Evolutionary conservation across 2,797 vertebrate genomes (phyloP).

Genomic region (Spea hammondii): DNA sequence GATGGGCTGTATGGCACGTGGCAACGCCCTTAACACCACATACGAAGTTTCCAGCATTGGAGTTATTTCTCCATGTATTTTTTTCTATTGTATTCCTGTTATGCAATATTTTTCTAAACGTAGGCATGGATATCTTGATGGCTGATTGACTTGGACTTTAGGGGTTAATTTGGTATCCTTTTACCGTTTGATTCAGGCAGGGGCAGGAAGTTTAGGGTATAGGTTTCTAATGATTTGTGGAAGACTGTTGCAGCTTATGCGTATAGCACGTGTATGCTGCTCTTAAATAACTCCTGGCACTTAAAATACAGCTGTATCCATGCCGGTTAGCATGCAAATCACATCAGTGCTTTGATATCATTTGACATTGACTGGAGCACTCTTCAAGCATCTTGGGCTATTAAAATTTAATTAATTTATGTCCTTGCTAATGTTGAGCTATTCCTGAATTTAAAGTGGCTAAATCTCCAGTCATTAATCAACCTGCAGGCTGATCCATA

Average conservation of each 20-base stretch:
- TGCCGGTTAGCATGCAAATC: slow-evolving; percentile 42
- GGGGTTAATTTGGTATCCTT: not conserved
- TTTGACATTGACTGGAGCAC: slow-evolving; percentile 24
- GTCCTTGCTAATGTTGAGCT: slow-evolving; percentile 21
- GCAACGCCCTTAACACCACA: no score
- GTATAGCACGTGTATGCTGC: slow-evolving; percentile 24
- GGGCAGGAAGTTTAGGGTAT: not conserved
- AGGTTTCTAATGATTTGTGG: slow-evolving; percentile 12
- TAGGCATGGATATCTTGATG: not conserved
- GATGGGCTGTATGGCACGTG: no score
- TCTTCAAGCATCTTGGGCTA: slow-evolving; percentile 26
- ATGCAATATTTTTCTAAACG: no score
- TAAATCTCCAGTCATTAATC: slow-evolving; percentile 3
- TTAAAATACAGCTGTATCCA: slow-evolving; percentile 27
- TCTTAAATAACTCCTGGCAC: slow-evolving; percentile 17
- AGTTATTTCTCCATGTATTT: no score
- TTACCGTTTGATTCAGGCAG: not conserved
- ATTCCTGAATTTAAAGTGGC: slow-evolving; percentile 39
- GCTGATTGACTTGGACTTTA: not conserved
- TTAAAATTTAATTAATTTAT: slow-evolving; percentile 32
- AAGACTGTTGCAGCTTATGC: slow-evolving; percentile 9
- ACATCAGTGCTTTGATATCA: slow-evolving; percentile 16
- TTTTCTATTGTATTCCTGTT: no score
- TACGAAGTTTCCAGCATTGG: no score
- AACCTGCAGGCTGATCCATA: slow-evolving; percentile 16